phyloP scores from a whole-genome alignment of 2,113 vertebrate genomes.

The Tenrec ecaudatus region DNA sequence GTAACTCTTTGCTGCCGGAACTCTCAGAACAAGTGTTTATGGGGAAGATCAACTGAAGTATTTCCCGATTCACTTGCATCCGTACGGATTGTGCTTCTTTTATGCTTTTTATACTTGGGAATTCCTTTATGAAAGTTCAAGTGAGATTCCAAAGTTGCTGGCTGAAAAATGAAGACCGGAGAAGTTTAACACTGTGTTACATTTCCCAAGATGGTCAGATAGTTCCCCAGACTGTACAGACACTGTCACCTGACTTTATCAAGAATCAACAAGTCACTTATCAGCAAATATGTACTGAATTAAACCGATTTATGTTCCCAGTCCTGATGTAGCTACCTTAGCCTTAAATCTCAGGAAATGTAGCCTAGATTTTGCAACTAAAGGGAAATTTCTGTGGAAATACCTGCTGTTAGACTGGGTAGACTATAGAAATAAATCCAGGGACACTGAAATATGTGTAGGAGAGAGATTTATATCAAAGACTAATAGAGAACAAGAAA shows the following conservation, averaged over 20 bases:
- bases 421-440: too few species aligned
- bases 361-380: not conserved
- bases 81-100: not conserved
- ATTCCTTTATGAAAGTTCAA: not conserved
- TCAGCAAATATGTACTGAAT: conserved; percentile 14
- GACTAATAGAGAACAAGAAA: too few species aligned
- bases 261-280: conserved; percentile 3
- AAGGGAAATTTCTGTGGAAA: conserved; percentile 11
- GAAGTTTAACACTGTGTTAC: conserved; percentile 27
- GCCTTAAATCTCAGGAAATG: not conserved
- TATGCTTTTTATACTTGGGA: conserved; percentile 6
- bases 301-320: conserved; percentile 46
- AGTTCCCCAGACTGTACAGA: not conserved
- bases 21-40: not conserved
- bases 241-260: not conserved
- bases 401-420: not conserved
- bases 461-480: too few species aligned
- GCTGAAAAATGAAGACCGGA: not conserved
- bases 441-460: too few species aligned
- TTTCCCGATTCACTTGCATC: too few species aligned
- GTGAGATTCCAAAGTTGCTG: not conserved
- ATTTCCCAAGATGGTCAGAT: not conserved
- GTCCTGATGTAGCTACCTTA: not conserved
- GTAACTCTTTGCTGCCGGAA: not conserved
- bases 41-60: too few species aligned